Evolutionary conservation across 2,113 vertebrate genomes (phyloP).

Genomic region (Pionites leucogaster): DNA sequence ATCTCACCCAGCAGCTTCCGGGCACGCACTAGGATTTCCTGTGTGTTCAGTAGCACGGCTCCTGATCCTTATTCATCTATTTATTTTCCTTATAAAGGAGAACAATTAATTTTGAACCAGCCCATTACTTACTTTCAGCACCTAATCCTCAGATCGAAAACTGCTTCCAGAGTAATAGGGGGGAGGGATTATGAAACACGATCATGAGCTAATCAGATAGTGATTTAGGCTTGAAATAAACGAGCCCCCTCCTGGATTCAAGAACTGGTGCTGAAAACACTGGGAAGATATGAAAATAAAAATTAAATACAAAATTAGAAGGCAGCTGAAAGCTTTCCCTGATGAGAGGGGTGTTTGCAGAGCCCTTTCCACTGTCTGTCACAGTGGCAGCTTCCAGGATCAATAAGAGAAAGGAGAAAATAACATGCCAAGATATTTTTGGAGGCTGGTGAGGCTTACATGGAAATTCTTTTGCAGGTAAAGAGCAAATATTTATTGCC

Average conservation of each 20-base stretch:
- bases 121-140: background rate
- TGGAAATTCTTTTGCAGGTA: conserved; percentile 23
- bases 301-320: background rate
- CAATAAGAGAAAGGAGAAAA: conserved; percentile 30
- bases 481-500: conserved; percentile 4
- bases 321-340: background rate
- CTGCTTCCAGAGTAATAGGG: background rate
- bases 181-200: background rate
- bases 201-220: conserved; percentile 6
- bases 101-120: conserved; percentile 12
- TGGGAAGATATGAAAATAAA: background rate
- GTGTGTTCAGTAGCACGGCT: background rate
- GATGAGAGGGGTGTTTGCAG: background rate
- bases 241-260: background rate
- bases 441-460: background rate
- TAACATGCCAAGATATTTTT: conserved; percentile 27
- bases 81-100: background rate
- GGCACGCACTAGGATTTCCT: background rate
- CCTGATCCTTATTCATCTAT: conserved; percentile 8
- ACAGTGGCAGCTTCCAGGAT: conserved; percentile 24
- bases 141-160: background rate
- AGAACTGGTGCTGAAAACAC: background rate
- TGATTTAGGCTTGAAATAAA: background rate
- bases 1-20: background rate
- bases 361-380: conserved; percentile 8